These are phyloP conservation scores for Aleiodes alternator DNA, from an alignment of 2,888 invertebrate genomes.

Conservation along the genomic window DNA sequence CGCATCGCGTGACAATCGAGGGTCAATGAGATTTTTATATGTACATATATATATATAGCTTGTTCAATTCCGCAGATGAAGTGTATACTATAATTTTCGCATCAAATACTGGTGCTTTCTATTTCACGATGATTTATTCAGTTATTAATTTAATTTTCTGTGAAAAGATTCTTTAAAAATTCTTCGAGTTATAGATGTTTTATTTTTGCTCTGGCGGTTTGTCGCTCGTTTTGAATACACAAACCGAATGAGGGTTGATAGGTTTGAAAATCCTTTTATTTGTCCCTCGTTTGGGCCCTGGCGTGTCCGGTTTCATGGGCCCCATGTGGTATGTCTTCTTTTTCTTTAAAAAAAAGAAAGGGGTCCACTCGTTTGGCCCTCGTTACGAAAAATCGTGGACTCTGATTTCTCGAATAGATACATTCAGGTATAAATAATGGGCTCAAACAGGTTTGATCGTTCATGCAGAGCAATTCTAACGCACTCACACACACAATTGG, in stretches of 20 bases:
- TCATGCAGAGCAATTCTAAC: slow-evolving; percentile 28
- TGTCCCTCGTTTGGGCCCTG: slow-evolving; percentile 13
- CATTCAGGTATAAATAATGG: slow-evolving; percentile 29
- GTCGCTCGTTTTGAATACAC: not conserved
- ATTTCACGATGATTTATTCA: slow-evolving; percentile 2
- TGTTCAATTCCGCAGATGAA: slow-evolving; percentile 27
- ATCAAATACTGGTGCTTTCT: slow-evolving; percentile 17
- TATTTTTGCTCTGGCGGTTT: not conserved
- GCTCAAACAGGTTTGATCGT: slow-evolving; percentile 41
- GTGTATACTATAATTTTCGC: not conserved
- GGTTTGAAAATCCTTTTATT: slow-evolving; percentile 22
- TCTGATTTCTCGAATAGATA: slow-evolving; percentile 43
- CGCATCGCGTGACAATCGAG: slow-evolving; percentile 4
- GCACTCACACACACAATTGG: not conserved
- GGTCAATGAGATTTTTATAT: slow-evolving; percentile 38
- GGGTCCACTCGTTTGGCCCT: slow-evolving; percentile 27
- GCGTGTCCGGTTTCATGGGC: slow-evolving; percentile 41
- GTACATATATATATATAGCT: not conserved
- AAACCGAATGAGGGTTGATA: not conserved
- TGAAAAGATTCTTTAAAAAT: not conserved
- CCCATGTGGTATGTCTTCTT: slow-evolving; percentile 7
- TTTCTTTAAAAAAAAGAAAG: slow-evolving; percentile 19
- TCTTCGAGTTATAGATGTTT: not conserved
- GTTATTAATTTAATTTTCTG: not conserved
- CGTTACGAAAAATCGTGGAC: slow-evolving; percentile 43